Percentiles rank a stretch among this genome's conserved stretches.
Evolutionary conservation across 2,888 invertebrate species (phyloP).

Genomic region (Lasiommata megera): DNA sequence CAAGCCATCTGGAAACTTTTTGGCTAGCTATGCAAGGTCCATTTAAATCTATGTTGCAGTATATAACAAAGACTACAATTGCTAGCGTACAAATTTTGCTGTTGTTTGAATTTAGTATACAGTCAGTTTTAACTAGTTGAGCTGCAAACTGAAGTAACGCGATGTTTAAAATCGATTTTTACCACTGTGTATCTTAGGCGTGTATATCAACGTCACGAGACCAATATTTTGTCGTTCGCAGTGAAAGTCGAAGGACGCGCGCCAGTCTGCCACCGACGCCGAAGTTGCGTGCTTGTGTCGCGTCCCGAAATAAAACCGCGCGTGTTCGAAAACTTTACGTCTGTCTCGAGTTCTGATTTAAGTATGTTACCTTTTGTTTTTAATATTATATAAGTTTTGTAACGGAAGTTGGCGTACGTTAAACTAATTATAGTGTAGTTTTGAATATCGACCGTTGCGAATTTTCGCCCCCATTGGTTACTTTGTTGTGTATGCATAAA

Average conservation of each 20-base stretch:
- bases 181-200: no score
- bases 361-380: constrained; percentile 63
- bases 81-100: no score
- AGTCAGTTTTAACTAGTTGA: no score
- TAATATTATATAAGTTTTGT: constrained; percentile 31
- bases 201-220: constrained; percentile 29
- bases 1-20: no score
- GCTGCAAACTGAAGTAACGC: no score
- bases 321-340: constrained; percentile 23
- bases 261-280: constrained; percentile 54
- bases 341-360: constrained; percentile 50
- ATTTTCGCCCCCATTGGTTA: constrained; percentile 40
- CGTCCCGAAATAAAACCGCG: constrained; percentile 15
- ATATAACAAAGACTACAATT: no score
- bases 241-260: constrained; percentile 75
- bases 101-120: no score
- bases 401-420: constrained; percentile 26
- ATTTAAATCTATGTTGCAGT: no score
- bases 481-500: constrained; percentile 39
- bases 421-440: constrained; percentile 16
- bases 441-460: constrained; percentile 39
- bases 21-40: no score
- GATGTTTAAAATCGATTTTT: no score
- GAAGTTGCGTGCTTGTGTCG: constrained; percentile 38
- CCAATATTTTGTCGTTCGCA: constrained; percentile 51